Percentiles rank a stretch among this genome's conserved stretches.
phyloP scores from a whole-genome alignment of 2,113 vertebrate species.

The Polypterus senegalus region DNA sequence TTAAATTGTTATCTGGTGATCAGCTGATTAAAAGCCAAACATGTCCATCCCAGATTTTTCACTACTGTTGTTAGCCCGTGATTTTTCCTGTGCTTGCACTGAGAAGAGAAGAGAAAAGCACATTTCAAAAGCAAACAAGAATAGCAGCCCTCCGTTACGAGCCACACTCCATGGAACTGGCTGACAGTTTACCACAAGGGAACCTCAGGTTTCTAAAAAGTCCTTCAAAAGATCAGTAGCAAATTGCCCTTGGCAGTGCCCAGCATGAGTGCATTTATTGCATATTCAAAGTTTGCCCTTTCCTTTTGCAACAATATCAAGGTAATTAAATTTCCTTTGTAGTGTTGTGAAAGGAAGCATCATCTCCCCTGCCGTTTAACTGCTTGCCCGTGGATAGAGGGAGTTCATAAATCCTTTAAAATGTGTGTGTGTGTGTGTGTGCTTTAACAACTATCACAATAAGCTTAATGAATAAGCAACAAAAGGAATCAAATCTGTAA shows the following conservation, averaged over 20 bases:
- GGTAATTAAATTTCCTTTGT: constrained; percentile 34
- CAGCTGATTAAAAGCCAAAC: too few relatives aligned
- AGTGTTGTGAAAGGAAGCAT: constrained; percentile 23
- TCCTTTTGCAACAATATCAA: constrained; percentile 28
- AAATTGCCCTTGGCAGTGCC: constrained; percentile 24
- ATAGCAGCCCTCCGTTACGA: background rate
- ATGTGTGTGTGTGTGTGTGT: constrained; percentile 9
- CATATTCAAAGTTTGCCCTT: constrained; percentile 32
- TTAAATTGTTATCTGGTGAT: too few relatives aligned
- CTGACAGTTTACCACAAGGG: constrained; percentile 1
- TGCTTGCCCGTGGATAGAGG: constrained; percentile 20
- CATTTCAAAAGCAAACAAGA: too few relatives aligned
- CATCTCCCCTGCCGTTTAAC: constrained; percentile 26
- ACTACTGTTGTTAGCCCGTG: too few relatives aligned
- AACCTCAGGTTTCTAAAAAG: constrained; percentile 2
- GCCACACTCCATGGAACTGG: background rate
- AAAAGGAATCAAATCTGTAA: constrained; percentile 17
- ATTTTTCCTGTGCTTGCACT: too few relatives aligned
- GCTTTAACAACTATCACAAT: constrained; percentile 16
- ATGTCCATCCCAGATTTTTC: too few relatives aligned
- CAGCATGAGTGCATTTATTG: constrained; percentile 27
- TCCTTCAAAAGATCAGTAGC: constrained; percentile 24
- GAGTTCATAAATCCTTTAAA: constrained; percentile 32
- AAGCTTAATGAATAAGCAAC: constrained; percentile 27
- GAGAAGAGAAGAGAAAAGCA: too few relatives aligned